phyloP scores from a whole-genome alignment of 2,797 vertebrate genomes.

The Linurgus olivaceus region DNA sequence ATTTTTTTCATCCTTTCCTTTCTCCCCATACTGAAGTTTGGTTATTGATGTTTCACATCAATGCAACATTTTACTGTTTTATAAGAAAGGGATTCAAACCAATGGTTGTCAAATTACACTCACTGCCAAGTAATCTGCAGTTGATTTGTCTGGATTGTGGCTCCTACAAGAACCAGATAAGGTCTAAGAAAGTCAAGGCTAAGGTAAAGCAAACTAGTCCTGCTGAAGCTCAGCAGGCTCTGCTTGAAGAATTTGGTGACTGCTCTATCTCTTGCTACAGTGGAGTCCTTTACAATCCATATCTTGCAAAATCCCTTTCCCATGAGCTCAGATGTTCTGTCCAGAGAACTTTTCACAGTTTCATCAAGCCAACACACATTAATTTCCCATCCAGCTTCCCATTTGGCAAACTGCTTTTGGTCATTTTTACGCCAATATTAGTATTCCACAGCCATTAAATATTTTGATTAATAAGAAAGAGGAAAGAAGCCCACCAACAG shows the following conservation, averaged over 20 bases:
- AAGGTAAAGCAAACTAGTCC: background rate
- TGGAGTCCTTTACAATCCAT: background rate
- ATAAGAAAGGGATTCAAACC: background rate
- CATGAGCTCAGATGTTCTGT: background rate
- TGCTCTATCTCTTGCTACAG: rapidly evolving
- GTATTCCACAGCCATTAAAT: background rate
- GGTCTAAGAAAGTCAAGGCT: background rate
- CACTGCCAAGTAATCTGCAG: background rate
- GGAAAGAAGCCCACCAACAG: background rate
- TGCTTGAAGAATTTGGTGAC: background rate
- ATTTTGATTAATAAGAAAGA: background rate
- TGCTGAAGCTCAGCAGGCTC: background rate
- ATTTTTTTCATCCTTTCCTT: background rate
- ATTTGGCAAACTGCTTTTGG: background rate
- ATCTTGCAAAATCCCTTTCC: background rate
- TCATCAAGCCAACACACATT: background rate
- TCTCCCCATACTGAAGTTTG: background rate
- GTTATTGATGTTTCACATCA: background rate
- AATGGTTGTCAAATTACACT: background rate
- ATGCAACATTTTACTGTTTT: background rate
- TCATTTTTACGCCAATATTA: background rate
- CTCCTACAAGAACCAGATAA: background rate
- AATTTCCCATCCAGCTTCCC: background rate
- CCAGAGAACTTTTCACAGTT: background rate
- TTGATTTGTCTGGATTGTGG: background rate